Percentiles rank a stretch among this genome's conserved stretches.
These are phyloP conservation scores for Linnaemya tessellans DNA, from an alignment of 2,888 invertebrate species.

Conservation along the genomic window DNA sequence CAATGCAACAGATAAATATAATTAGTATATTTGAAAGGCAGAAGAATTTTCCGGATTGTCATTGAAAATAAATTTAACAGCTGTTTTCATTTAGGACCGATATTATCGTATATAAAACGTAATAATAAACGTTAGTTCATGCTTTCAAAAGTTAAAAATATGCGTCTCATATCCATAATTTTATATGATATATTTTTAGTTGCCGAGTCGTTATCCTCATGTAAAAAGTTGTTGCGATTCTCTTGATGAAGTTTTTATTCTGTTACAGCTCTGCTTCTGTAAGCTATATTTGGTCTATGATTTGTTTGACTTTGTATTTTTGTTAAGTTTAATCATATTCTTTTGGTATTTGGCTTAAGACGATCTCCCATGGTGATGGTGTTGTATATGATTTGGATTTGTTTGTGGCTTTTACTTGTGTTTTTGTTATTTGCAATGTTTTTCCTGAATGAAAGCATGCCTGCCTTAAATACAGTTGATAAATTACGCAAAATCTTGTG, in stretches of 20 bases:
- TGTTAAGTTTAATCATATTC: constrained; percentile 60
- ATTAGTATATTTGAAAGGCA: no score
- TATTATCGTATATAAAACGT: no score
- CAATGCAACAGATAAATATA: no score
- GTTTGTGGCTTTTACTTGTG: constrained; percentile 21
- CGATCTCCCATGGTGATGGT: constrained; percentile 70
- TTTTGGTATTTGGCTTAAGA: constrained; percentile 57
- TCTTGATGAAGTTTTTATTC: constrained; percentile 1
- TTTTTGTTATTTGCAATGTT: constrained; percentile 55
- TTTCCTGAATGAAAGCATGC: constrained; percentile 64
- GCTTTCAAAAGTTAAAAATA: no score
- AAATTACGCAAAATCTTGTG: constrained; percentile 72
- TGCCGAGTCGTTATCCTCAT: no score
- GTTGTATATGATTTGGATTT: constrained; percentile 64
- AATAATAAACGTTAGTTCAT: no score
- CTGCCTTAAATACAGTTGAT: constrained; percentile 71
- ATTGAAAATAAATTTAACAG: no score
- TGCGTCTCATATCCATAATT: no score
- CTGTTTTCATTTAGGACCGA: no score
- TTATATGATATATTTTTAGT: no score
- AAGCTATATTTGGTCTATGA: constrained; percentile 63
- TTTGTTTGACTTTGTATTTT: constrained; percentile 65
- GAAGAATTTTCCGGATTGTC: no score
- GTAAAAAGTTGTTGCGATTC: background rate
- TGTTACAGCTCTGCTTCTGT: constrained; percentile 21